phyloP scores from a whole-genome alignment of 2,113 vertebrate genomes.

The Ptychochromis oligacanthus region DNA sequence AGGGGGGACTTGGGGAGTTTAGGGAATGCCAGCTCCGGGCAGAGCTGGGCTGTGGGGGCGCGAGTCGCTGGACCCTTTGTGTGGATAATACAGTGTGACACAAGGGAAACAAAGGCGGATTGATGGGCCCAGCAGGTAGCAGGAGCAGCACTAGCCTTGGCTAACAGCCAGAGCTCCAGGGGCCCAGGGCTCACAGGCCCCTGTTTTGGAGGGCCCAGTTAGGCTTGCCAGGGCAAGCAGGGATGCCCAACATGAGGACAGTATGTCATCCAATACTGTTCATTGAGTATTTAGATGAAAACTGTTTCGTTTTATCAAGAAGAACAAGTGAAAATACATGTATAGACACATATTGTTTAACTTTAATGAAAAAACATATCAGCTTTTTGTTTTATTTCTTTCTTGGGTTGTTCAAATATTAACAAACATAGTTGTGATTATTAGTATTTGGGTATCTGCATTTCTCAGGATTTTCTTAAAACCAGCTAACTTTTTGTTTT shows the following conservation, averaged over 20 bases:
- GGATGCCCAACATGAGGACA: constrained; percentile 57
- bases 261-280: constrained; percentile 44
- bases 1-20: constrained; percentile 78
- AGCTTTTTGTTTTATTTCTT: neutral
- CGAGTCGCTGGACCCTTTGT: constrained; percentile 92
- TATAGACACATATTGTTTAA: neutral
- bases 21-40: constrained; percentile 94
- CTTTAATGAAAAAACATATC: neutral
- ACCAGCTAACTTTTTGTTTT: constrained; percentile 1
- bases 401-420: neutral
- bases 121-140: constrained; percentile 99
- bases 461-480: neutral
- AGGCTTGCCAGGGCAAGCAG: constrained; percentile 70
- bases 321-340: neutral
- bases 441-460: neutral
- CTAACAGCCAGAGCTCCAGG: constrained; percentile 78
- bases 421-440: neutral
- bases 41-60: constrained; percentile 87
- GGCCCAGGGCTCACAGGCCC: constrained; percentile 78
- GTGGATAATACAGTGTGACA: constrained; percentile 98
- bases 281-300: constrained; percentile 8
- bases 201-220: constrained; percentile 78
- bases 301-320: neutral
- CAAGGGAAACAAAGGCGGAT: constrained; percentile 95
- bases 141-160: constrained; percentile 83